These are phyloP conservation scores for Phlogophora meticulosa DNA, from an alignment of 2,888 invertebrate species.

Conservation along the genomic window DNA sequence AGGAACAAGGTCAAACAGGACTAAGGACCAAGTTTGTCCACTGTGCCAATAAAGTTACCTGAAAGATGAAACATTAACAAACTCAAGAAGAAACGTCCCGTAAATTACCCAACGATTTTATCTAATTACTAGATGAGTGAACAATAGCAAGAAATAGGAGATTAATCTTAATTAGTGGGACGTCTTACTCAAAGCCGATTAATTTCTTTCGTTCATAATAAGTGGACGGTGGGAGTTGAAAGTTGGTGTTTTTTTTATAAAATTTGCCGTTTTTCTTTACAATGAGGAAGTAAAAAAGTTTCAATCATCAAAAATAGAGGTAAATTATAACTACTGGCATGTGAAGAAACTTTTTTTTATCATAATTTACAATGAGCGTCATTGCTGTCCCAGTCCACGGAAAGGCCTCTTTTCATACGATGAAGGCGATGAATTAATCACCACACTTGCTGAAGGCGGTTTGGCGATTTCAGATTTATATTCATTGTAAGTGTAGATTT, in stretches of 20 bases:
- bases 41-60: slow-evolving; percentile 11
- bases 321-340: no score
- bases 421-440: no score
- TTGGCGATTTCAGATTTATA: no score
- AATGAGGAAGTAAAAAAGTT: background rate
- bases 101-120: slow-evolving; percentile 52
- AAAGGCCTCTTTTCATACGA: no score
- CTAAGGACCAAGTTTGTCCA: background rate
- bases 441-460: no score
- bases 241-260: slow-evolving; percentile 3
- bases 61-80: slow-evolving; percentile 20
- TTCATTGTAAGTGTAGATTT: no score
- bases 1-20: no score
- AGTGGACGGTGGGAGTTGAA: slow-evolving; percentile 20
- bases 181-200: slow-evolving; percentile 60
- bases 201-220: slow-evolving; percentile 50
- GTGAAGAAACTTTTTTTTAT: no score
- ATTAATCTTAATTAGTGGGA: slow-evolving; percentile 63
- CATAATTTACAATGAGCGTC: no score
- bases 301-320: no score
- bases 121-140: slow-evolving; percentile 57
- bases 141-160: slow-evolving; percentile 57
- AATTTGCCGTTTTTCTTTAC: background rate
- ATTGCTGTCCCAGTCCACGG: no score
- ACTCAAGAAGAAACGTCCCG: slow-evolving; percentile 20